Evolutionary conservation across 2,113 vertebrate species (phyloP).

Genomic region (Mesocricetus auratus): DNA sequence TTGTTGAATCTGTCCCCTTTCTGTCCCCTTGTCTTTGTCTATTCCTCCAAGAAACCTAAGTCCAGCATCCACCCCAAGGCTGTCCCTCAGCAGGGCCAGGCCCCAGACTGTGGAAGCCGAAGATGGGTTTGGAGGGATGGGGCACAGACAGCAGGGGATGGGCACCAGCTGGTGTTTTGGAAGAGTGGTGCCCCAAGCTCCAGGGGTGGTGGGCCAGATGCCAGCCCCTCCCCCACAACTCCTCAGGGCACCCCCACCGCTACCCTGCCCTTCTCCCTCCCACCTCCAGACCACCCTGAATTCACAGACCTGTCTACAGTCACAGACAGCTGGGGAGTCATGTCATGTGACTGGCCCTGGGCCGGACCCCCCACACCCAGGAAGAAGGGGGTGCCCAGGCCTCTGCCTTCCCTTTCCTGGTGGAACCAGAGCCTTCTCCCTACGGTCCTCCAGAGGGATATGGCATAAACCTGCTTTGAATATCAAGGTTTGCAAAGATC

Average conservation of each 20-base stretch:
- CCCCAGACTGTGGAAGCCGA: background rate
- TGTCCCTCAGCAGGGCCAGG: background rate
- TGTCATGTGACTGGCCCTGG: background rate
- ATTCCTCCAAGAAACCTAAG: background rate
- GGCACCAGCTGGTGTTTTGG: conserved; percentile 50
- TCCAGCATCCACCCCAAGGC: background rate
- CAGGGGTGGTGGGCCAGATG: background rate
- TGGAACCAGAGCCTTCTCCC: background rate
- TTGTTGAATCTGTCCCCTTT: background rate
- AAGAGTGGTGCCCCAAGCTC: conserved; percentile 27
- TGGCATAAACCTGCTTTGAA: conserved; percentile 18
- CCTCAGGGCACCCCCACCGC: background rate
- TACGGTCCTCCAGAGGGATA: background rate
- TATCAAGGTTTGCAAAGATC: conserved; percentile 64
- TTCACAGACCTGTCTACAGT: conserved; percentile 54
- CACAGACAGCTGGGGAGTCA: background rate
- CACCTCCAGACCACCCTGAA: conserved; percentile 69
- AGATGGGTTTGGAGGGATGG: background rate
- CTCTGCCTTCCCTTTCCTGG: background rate
- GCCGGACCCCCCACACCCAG: conserved; percentile 19
- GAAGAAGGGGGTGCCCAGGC: background rate
- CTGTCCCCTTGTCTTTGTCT: background rate
- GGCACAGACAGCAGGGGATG: background rate
- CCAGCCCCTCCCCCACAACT: conserved; percentile 19
- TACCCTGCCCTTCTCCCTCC: background rate